These are phyloP conservation scores for Vanessa atalanta DNA, from an alignment of 1,140 invertebrate genomes.

Conservation along the genomic window DNA sequence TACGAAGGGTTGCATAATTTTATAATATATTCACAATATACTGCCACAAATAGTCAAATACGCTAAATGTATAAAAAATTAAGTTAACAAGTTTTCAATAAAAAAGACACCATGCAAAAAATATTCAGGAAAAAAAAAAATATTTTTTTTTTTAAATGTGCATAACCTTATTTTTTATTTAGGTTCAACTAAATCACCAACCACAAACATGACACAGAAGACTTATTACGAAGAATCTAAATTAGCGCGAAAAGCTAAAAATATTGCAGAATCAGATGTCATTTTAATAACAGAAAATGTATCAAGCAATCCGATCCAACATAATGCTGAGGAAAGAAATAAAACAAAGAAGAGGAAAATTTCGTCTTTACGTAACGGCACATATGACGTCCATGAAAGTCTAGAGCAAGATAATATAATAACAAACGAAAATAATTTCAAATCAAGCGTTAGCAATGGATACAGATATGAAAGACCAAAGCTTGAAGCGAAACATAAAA, in stretches of 20 bases:
- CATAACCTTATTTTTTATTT: background rate
- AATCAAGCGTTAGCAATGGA: background rate
- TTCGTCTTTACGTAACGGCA: background rate
- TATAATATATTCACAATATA: too few relatives aligned
- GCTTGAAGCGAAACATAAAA: slow-evolving; percentile 17
- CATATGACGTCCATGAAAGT: background rate
- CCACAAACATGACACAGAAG: background rate
- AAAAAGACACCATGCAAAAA: background rate
- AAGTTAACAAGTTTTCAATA: too few relatives aligned
- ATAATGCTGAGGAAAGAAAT: background rate
- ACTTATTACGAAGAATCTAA: background rate
- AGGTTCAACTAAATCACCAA: background rate
- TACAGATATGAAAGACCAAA: slow-evolving; percentile 17
- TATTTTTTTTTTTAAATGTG: too few relatives aligned
- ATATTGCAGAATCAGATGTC: slow-evolving; percentile 17
- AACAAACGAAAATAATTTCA: background rate
- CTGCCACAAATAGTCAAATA: too few relatives aligned
- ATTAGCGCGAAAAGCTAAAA: slow-evolving; percentile 29
- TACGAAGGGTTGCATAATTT: too few relatives aligned
- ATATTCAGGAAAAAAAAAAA: too few relatives aligned
- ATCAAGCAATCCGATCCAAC: background rate
- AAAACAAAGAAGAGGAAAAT: background rate
- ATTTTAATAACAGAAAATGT: background rate
- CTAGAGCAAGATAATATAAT: background rate
- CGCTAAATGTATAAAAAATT: too few relatives aligned